Percentiles rank a stretch among this genome's conserved stretches.
These are phyloP conservation scores for Mobula birostris DNA, from an alignment of 2,113 vertebrate species.

Conservation along the genomic window DNA sequence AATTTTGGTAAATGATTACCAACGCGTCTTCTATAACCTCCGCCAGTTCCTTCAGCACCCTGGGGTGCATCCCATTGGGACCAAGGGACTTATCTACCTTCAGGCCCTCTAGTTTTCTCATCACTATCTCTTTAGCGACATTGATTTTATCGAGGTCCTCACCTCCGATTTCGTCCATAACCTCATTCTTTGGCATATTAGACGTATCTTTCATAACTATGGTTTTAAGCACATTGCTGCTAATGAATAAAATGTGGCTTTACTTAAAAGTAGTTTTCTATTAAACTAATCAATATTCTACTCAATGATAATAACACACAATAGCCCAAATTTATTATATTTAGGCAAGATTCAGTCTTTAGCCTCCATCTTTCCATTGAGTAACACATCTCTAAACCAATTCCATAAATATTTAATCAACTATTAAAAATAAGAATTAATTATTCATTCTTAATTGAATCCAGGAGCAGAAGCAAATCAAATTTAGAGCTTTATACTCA, in stretches of 20 bases:
- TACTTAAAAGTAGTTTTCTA: neutral
- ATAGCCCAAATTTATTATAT: neutral
- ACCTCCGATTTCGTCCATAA: too few relatives aligned
- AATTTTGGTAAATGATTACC: too few relatives aligned
- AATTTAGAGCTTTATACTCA: slow-evolving; percentile 9
- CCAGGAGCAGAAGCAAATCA: neutral
- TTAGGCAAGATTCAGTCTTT: slow-evolving; percentile 2
- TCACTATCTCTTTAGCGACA: too few relatives aligned
- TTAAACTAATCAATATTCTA: slow-evolving; percentile 23
- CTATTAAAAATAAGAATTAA: slow-evolving; percentile 35
- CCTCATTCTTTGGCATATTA: too few relatives aligned
- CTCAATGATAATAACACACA: neutral
- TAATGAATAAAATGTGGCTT: neutral
- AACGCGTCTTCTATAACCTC: too few relatives aligned
- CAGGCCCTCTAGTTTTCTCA: too few relatives aligned
- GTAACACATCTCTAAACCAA: slow-evolving; percentile 16
- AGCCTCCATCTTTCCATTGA: neutral
- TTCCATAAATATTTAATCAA: slow-evolving; percentile 29
- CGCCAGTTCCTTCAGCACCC: too few relatives aligned
- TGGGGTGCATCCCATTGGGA: too few relatives aligned
- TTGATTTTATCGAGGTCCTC: too few relatives aligned
- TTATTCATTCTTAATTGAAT: slow-evolving; percentile 26
- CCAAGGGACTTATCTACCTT: too few relatives aligned
- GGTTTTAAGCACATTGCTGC: neutral
- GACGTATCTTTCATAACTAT: neutral